Conservation (phyloP, 1,140 invertebrate species). For the Ceratoteleas bidentatus region DNA sequence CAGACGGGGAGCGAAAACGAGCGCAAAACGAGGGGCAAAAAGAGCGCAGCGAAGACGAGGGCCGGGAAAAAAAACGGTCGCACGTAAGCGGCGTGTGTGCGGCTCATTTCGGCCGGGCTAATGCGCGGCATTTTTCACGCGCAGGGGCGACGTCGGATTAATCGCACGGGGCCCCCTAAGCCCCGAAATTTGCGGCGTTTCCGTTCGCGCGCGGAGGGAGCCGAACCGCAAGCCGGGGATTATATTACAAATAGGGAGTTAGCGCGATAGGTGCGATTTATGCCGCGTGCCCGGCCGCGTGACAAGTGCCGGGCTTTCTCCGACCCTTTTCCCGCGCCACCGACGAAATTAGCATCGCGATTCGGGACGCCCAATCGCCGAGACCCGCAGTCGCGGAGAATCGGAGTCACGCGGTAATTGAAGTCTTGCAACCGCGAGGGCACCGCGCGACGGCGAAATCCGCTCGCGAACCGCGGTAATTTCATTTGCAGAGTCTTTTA, state of each 20-base stretch:
- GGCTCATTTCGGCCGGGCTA: conserved; percentile 38
- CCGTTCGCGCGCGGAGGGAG: conserved; percentile 16
- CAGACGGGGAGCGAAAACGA: neutral
- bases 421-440: conserved; percentile 64
- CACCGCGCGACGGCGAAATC: conserved; percentile 56
- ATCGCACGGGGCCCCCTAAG: conserved; percentile 29
- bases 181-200: conserved; percentile 30
- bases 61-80: conserved; percentile 10
- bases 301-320: conserved; percentile 39
- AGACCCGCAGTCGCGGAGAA: too few species aligned
- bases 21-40: neutral
- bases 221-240: conserved; percentile 27
- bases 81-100: conserved; percentile 23
- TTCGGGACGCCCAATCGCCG: too few species aligned
- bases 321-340: conserved; percentile 30
- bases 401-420: conserved; percentile 38
- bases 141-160: conserved; percentile 30
- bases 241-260: conserved; percentile 61
- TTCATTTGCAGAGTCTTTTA: conserved; percentile 56
- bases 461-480: conserved; percentile 35
- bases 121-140: conserved; percentile 44
- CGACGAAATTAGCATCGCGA: conserved; percentile 66
- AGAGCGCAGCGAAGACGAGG: neutral
- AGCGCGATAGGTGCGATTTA: conserved; percentile 50
- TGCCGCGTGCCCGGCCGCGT: conserved; percentile 10